A percentile compares a stretch with the other conserved stretches of the same genome.
These are phyloP conservation scores for Oxyura jamaicensis DNA, from an alignment of 2,113 vertebrate genomes.

Conservation along the genomic window DNA sequence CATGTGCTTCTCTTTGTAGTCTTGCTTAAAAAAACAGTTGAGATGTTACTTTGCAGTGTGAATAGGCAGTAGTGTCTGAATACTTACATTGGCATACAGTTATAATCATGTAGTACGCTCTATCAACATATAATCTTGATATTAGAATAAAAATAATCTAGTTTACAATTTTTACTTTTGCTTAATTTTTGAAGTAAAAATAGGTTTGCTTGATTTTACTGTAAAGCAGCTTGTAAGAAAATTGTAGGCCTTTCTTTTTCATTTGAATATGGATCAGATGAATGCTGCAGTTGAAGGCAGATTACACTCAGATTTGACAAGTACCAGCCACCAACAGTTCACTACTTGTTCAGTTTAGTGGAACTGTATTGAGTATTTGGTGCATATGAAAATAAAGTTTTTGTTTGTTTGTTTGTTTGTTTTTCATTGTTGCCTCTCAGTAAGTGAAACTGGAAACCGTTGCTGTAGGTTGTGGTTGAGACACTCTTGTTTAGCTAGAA, in stretches of 20 bases:
- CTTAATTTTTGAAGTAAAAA: background rate
- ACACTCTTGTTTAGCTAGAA: background rate
- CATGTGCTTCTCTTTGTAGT: background rate
- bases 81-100: accelerated
- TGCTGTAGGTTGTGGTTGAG: background rate
- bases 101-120: background rate
- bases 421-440: background rate
- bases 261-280: background rate
- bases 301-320: background rate
- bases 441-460: background rate
- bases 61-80: background rate
- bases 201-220: background rate
- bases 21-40: background rate
- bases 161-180: background rate
- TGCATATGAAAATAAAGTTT: background rate
- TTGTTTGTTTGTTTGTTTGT: too few relatives aligned
- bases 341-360: background rate
- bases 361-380: background rate
- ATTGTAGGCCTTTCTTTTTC: background rate
- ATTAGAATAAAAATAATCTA: background rate
- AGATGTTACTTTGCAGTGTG: background rate
- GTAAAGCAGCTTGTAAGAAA: background rate
- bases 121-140: background rate
- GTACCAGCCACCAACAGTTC: background rate
- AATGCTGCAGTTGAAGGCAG: background rate